A percentile compares a stretch with the other conserved stretches of the same genome.
phyloP scores from a whole-genome alignment of 2,888 invertebrate species.

The Athetis lepigone region DNA sequence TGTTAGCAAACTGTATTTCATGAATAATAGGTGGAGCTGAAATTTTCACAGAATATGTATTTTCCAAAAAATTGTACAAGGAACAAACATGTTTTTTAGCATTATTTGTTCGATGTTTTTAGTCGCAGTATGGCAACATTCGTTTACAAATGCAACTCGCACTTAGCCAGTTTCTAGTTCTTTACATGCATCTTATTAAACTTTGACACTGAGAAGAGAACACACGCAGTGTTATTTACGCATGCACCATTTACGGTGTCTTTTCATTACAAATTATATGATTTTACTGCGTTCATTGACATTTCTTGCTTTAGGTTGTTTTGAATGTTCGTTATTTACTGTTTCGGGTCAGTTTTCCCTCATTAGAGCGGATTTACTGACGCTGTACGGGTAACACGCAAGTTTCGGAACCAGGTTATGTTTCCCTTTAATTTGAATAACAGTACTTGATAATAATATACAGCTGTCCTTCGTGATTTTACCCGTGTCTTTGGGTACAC shows the following conservation, averaged over 20 bases:
- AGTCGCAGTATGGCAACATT: too few relatives aligned
- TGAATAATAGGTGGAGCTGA: too few relatives aligned
- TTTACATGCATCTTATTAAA: conserved; percentile 55
- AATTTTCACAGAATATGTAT: too few relatives aligned
- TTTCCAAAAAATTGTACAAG: too few relatives aligned
- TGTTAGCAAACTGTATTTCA: too few relatives aligned
- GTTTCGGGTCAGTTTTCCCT: conserved; percentile 47
- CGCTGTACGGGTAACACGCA: conserved; percentile 34
- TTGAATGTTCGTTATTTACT: conserved; percentile 18
- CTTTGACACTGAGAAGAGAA: conserved; percentile 57
- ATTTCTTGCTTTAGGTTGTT: conserved; percentile 34
- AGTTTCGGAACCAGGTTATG: conserved; percentile 12
- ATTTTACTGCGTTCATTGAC: conserved; percentile 38
- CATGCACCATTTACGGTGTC: conserved; percentile 37
- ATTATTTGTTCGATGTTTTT: too few relatives aligned
- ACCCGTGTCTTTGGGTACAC: too few relatives aligned
- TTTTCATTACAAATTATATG: conserved; percentile 49
- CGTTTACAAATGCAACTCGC: too few relatives aligned
- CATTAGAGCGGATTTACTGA: conserved; percentile 48
- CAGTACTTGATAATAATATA: conserved; percentile 1
- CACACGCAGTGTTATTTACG: conserved; percentile 43
- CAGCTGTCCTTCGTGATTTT: too few relatives aligned
- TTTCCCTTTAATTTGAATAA: conserved; percentile 22
- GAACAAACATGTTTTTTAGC: too few relatives aligned
- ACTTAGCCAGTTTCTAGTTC: too few relatives aligned